These are phyloP conservation scores for Elymnias hypermnestra DNA, from an alignment of 1,140 invertebrate genomes.

Conservation along the genomic window DNA sequence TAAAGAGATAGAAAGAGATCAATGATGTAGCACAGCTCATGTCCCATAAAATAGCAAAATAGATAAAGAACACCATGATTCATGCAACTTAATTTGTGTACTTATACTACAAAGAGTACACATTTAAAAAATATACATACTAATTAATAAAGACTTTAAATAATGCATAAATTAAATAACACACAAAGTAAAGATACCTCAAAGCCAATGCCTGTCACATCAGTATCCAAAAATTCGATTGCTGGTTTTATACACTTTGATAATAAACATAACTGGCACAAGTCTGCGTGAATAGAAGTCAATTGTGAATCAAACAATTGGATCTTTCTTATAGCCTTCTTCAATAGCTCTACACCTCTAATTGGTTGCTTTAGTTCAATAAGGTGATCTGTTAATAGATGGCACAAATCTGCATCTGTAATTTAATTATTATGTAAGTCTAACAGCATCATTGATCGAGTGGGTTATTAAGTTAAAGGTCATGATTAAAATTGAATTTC, in stretches of 20 bases:
- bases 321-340: conserved; percentile 91
- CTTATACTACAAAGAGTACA: too few relatives aligned
- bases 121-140: too few relatives aligned
- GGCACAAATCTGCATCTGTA: conserved; percentile 92
- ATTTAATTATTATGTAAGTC: conserved; percentile 16
- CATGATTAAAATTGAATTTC: too few relatives aligned
- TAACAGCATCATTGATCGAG: too few relatives aligned
- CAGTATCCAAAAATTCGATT: conserved; percentile 90
- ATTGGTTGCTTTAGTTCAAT: conserved; percentile 87
- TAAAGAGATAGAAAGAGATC: too few relatives aligned
- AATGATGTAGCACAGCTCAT: too few relatives aligned
- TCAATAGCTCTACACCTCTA: conserved; percentile 89
- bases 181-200: conserved; percentile 83
- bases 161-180: too few relatives aligned
- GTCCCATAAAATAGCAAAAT: too few relatives aligned
- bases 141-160: too few relatives aligned
- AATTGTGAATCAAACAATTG: conserved; percentile 91
- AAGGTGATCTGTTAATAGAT: conserved; percentile 86
- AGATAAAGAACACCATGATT: too few relatives aligned
- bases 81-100: too few relatives aligned
- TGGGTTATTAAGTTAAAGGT: too few relatives aligned
- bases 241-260: conserved; percentile 96
- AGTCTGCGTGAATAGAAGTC: conserved; percentile 94
- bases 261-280: conserved; percentile 93
- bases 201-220: conserved; percentile 93